Percentiles rank a stretch among this genome's conserved stretches.
phyloP scores from a whole-genome alignment of 1,140 invertebrate genomes.

The Centruroides sculpturatus region DNA sequence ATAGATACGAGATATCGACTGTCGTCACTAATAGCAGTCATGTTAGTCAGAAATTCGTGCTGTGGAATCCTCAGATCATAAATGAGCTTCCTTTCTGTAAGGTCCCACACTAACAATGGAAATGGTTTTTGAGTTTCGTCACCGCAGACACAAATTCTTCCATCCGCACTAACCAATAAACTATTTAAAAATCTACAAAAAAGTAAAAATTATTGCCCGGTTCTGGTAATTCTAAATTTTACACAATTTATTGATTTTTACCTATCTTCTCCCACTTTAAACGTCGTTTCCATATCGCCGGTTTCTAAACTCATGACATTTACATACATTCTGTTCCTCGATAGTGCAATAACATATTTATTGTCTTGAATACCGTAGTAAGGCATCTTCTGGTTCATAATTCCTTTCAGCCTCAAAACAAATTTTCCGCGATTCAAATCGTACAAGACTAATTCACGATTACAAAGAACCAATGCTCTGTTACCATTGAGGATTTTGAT shows the following conservation, averaged over 20 bases:
- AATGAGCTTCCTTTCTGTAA: slow-evolving; percentile 61
- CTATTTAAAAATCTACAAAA: slow-evolving; percentile 61
- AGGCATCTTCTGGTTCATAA: slow-evolving; percentile 86
- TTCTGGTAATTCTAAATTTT: too few relatives aligned
- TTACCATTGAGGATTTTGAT: slow-evolving; percentile 39
- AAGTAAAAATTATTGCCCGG: too few relatives aligned
- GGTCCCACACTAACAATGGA: slow-evolving; percentile 72
- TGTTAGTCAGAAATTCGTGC: slow-evolving; percentile 72
- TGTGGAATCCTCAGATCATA: slow-evolving; percentile 75
- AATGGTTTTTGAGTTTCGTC: slow-evolving; percentile 84
- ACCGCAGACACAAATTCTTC: slow-evolving; percentile 70
- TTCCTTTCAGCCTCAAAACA: slow-evolving; percentile 56
- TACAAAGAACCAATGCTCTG: slow-evolving; percentile 62
- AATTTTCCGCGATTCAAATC: slow-evolving; percentile 57
- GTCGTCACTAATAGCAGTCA: slow-evolving; percentile 69
- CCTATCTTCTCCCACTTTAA: slow-evolving; percentile 39
- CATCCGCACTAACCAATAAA: slow-evolving; percentile 68
- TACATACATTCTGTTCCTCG: slow-evolving; percentile 76
- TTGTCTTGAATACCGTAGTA: slow-evolving; percentile 67
- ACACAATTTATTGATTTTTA: neutral
- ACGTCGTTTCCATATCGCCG: slow-evolving; percentile 73
- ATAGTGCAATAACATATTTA: slow-evolving; percentile 60
- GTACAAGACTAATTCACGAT: slow-evolving; percentile 59
- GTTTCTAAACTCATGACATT: slow-evolving; percentile 71
- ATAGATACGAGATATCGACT: slow-evolving; percentile 48